Conservation (phyloP, 1,140 invertebrate species). For the Trachymyrmex cornetzi region DNA sequence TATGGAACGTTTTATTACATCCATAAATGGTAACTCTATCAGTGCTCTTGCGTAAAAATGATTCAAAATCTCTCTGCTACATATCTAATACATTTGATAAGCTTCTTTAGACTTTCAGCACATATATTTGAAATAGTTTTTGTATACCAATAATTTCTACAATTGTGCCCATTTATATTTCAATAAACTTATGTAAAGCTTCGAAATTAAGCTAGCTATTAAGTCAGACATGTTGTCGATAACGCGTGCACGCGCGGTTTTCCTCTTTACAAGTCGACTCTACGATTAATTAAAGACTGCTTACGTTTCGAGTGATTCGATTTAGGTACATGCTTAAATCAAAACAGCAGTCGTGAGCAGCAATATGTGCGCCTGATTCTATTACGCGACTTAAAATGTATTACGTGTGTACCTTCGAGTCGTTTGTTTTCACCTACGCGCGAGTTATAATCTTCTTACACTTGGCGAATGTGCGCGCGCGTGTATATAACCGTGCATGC, state of each 20-base stretch:
- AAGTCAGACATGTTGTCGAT: not conserved
- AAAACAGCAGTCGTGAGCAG: constrained; percentile 44
- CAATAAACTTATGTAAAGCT: constrained; percentile 38
- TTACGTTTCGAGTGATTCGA: constrained; percentile 44
- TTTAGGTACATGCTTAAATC: constrained; percentile 46
- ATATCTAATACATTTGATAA: not conserved
- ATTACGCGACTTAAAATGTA: constrained; percentile 65
- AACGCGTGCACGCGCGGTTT: not conserved
- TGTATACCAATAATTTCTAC: constrained; percentile 2
- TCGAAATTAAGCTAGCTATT: not conserved
- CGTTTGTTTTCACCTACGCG: constrained; percentile 52
- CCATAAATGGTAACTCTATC: constrained; percentile 35
- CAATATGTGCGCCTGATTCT: constrained; percentile 56
- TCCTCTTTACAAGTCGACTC: not conserved
- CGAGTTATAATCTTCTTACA: constrained; percentile 67
- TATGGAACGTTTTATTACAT: not conserved
- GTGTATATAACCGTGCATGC: constrained; percentile 51
- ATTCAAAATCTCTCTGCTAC: not conserved
- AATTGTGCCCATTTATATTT: not conserved
- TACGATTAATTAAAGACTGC: constrained; percentile 45
- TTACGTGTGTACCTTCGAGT: constrained; percentile 61
- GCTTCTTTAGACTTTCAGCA: not conserved
- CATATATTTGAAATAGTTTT: constrained; percentile 10
- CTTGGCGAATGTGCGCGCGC: constrained; percentile 47
- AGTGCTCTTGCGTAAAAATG: not conserved